Percentiles rank a stretch among this genome's conserved stretches.
These are phyloP conservation scores for Notechis scutatus DNA, from an alignment of 2,113 vertebrate species.

Conservation along the genomic window DNA sequence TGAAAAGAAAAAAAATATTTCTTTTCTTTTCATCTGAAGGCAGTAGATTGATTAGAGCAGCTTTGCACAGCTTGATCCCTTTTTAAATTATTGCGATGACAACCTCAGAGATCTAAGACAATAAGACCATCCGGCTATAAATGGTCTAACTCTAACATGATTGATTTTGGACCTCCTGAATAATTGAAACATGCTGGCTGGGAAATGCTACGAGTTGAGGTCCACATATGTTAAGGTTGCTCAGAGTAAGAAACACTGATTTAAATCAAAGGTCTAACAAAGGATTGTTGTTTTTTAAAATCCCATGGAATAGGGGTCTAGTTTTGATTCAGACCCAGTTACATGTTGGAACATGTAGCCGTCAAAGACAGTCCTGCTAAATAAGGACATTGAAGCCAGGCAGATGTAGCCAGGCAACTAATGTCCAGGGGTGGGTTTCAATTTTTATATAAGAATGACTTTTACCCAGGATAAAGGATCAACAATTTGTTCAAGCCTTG, in stretches of 20 bases:
- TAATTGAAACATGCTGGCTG: background rate
- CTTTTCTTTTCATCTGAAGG: background rate
- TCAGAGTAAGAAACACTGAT: background rate
- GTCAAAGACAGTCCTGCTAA: background rate
- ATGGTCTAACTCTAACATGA: background rate
- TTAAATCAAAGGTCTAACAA: background rate
- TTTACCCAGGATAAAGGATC: conserved; percentile 1
- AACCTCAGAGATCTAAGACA: background rate
- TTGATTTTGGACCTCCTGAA: background rate
- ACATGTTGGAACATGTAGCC: background rate
- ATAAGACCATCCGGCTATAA: background rate
- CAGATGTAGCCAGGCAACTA: background rate
- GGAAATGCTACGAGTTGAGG: background rate
- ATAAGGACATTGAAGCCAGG: background rate
- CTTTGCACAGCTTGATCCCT: background rate
- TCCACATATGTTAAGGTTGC: background rate
- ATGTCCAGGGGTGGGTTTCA: background rate
- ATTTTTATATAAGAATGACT: background rate
- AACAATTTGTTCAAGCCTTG: background rate
- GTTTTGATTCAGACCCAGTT: background rate
- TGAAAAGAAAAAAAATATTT: background rate
- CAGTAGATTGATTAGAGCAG: background rate
- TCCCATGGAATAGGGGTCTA: too few relatives aligned
- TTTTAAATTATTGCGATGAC: background rate
- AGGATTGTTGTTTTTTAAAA: background rate